Percentiles rank a stretch among this genome's conserved stretches.
These are phyloP conservation scores for Poecile montanus DNA, from an alignment of 2,797 vertebrate genomes.

Conservation along the genomic window DNA sequence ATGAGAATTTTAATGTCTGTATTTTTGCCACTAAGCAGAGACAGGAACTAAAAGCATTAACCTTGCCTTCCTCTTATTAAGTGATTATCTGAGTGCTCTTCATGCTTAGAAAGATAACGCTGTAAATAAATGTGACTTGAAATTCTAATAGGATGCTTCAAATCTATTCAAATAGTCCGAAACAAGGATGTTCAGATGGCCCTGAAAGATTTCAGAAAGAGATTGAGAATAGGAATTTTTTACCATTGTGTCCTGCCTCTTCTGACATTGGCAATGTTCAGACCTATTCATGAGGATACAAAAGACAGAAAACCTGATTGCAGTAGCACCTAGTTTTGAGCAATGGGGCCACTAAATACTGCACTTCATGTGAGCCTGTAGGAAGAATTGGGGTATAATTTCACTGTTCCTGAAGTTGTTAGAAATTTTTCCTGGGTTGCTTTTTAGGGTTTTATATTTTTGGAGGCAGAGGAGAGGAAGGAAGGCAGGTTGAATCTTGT, in stretches of 20 bases:
- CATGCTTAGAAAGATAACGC: neutral
- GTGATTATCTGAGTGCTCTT: conserved; percentile 9
- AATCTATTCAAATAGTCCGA: neutral
- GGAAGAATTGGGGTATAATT: neutral
- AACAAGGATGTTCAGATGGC: neutral
- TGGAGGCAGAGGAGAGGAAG: neutral
- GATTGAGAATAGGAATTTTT: conserved; percentile 1
- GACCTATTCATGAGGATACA: conserved; percentile 32
- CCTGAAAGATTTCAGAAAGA: neutral
- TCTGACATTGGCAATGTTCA: neutral
- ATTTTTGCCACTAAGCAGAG: neutral
- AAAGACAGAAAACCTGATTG: conserved; percentile 45
- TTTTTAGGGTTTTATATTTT: too few species aligned
- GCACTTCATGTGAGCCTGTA: neutral
- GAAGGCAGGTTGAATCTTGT: neutral
- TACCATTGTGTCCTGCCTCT: conserved; percentile 13
- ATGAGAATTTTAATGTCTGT: neutral
- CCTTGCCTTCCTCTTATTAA: conserved; percentile 18
- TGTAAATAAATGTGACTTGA: conserved; percentile 12
- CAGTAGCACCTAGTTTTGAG: neutral
- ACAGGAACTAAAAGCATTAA: conserved; percentile 4
- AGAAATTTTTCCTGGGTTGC: neutral
- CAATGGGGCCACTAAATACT: neutral
- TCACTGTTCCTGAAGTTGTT: neutral
- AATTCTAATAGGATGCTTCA: conserved; percentile 7